Base-by-base conservation (phyloP, 2,888 invertebrate genomes). In the Sphaerophoria taeniata region DNA sequence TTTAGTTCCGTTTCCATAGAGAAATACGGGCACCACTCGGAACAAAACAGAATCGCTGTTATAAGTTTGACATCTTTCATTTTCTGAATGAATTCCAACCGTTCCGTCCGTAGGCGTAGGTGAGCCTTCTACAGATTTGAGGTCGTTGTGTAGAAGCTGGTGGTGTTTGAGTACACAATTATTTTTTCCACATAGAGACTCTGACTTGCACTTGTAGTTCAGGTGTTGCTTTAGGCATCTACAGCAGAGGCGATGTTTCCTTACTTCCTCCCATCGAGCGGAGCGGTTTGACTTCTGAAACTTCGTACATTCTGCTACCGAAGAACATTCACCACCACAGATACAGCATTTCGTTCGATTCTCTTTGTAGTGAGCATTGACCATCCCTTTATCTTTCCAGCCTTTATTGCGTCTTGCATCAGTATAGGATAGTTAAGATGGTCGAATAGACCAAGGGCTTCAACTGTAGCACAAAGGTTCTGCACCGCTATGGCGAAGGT, bases 331-430 rank as follows among this genome's bases (percentile, higher is more conserved):
- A 1, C 39, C 12, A 55, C 45, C 61, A 65, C 47, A 71, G 47
- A 71, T 47, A 12, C 45, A 71, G 16, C 77, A 71, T 16, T 65
- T 71, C 7, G 33, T 56, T 7, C 6, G 16, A 31, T 6, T 53
- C 5, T 47, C 14, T 12, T 61, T 14, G n/a, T 33, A 39, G 5
- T 69, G 69, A 5, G 53, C 33, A 11, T 69, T 55, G 0, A 55
- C 43, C 0, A 67, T n/a, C 1, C 24, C 53, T 53, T 39, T 53
- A 12, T 67, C 7, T 24, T 53, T 51, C 39, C 67, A 51, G 24
- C 1, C 4, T 36, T 60, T 53, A 2, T 43, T 61, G 43, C 43
- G 31, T 80, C 75, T 70, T 80, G 75, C n/a, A 75, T 16, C 31
- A 71, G 61, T 45, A 34, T 63, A 2, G 61, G 71, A n/a, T 76